Evolutionary conservation across 23 tunicate species (phyloP).

Genomic region (Ascidia mentula): DNA sequence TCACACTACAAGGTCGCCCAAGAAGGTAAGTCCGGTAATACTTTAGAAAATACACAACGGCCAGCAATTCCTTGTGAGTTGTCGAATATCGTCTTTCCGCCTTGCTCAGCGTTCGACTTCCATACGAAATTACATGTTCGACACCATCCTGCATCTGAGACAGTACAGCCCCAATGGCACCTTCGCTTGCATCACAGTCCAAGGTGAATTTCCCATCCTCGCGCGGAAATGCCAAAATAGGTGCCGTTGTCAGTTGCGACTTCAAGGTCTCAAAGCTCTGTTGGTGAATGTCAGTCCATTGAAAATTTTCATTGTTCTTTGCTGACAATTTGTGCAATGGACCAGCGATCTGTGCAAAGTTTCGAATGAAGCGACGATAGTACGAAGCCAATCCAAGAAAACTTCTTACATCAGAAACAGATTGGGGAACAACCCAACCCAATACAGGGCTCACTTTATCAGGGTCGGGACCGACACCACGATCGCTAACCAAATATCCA

Average conservation of each 20-base stretch:
- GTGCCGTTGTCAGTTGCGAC: neutral
- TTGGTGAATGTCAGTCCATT: neutral
- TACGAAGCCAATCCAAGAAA: slow-evolving; percentile 9
- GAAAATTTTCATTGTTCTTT: neutral
- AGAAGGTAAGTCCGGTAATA: neutral
- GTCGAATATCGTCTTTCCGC: slow-evolving; percentile 5
- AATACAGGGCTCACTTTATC: neutral
- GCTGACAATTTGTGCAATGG: neutral
- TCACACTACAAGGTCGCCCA: slow-evolving; percentile 16
- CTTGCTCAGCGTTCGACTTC: slow-evolving; percentile 9
- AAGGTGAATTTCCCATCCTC: neutral
- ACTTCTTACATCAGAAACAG: too few relatives aligned
- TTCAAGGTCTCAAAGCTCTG: neutral
- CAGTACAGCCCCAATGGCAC: slow-evolving; percentile 34
- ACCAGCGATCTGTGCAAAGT: neutral
- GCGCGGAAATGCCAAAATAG: neutral
- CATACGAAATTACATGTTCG: slow-evolving; percentile 26
- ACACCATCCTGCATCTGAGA: slow-evolving; percentile 16
- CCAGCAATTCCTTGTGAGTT: slow-evolving; percentile 1
- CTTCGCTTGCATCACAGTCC: neutral
- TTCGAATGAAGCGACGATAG: neutral
- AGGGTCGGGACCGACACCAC: neutral
- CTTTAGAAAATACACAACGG: slow-evolving; percentile 4
- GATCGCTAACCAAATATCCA: neutral
- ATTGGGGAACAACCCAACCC: neutral